phyloP scores from a whole-genome alignment of 2,113 vertebrate species.

The Sylvia atricapilla region DNA sequence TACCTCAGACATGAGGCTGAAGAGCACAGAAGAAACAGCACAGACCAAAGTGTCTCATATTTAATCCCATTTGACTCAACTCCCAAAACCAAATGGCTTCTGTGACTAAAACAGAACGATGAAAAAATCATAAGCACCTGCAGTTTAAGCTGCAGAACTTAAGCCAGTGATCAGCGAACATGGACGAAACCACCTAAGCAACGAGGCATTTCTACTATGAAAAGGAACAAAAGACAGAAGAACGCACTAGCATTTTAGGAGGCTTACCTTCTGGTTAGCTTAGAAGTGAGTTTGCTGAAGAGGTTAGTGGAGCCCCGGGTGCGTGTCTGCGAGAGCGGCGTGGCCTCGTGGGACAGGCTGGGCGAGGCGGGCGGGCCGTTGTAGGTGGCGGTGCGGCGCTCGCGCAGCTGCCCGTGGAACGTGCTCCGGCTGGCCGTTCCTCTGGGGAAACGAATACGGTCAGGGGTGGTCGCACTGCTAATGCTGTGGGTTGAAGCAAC shows the following conservation, averaged over 20 bases:
- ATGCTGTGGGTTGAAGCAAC: conserved; percentile 95
- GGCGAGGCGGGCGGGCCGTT: conserved; percentile 95
- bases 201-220: neutral
- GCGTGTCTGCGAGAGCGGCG: conserved; percentile 88
- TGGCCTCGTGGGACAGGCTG: conserved; percentile 91
- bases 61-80: neutral
- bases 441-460: conserved; percentile 91
- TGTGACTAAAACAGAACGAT: neutral
- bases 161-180: neutral
- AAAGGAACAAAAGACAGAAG: neutral
- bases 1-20: neutral
- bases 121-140: neutral
- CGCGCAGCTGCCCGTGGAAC: conserved; percentile 94
- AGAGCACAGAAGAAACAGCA: neutral
- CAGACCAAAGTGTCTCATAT: neutral
- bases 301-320: conserved; percentile 94
- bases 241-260: rapidly evolving
- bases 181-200: neutral
- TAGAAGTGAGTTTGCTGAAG: conserved; percentile 95
- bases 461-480: conserved; percentile 87
- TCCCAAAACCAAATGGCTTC: neutral
- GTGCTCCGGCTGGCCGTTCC: conserved; percentile 94
- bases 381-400: conserved; percentile 94
- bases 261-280: conserved; percentile 93
- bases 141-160: neutral